These are phyloP conservation scores for Tuta absoluta DNA, from an alignment of 2,888 invertebrate genomes.

Conservation along the genomic window DNA sequence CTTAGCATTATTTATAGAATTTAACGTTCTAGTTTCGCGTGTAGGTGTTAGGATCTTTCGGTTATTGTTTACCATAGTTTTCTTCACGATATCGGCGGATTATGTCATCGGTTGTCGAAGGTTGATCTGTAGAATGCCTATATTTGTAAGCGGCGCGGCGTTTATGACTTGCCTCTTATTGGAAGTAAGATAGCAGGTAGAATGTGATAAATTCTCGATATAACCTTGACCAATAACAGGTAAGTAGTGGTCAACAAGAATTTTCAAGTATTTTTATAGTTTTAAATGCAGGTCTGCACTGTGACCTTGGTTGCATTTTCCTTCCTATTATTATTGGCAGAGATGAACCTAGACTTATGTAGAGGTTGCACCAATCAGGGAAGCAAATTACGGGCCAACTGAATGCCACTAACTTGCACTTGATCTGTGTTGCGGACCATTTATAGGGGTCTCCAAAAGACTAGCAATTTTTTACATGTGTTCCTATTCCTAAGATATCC, in stretches of 20 bases:
- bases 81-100: slow-evolving; percentile 52
- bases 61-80: slow-evolving; percentile 58
- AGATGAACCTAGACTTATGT: too few relatives aligned
- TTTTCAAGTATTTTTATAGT: background rate
- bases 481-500: too few relatives aligned
- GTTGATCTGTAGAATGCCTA: slow-evolving; percentile 47
- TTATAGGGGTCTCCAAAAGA: too few relatives aligned
- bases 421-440: too few relatives aligned
- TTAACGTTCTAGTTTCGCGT: slow-evolving; percentile 51
- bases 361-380: too few relatives aligned
- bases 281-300: background rate
- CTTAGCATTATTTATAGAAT: slow-evolving; percentile 21
- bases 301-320: background rate
- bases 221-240: slow-evolving; percentile 30
- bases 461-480: too few relatives aligned
- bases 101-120: slow-evolving; percentile 59
- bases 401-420: too few relatives aligned
- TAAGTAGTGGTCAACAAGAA: background rate
- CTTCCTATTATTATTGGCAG: background rate
- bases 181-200: slow-evolving; percentile 15
- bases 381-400: too few relatives aligned
- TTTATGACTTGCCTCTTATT: background rate
- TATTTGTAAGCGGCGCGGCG: slow-evolving; percentile 47
- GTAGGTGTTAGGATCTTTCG: slow-evolving; percentile 58
- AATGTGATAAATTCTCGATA: slow-evolving; percentile 6